These are phyloP conservation scores for Nineta flava DNA, from an alignment of 2,888 invertebrate genomes.

Conservation along the genomic window DNA sequence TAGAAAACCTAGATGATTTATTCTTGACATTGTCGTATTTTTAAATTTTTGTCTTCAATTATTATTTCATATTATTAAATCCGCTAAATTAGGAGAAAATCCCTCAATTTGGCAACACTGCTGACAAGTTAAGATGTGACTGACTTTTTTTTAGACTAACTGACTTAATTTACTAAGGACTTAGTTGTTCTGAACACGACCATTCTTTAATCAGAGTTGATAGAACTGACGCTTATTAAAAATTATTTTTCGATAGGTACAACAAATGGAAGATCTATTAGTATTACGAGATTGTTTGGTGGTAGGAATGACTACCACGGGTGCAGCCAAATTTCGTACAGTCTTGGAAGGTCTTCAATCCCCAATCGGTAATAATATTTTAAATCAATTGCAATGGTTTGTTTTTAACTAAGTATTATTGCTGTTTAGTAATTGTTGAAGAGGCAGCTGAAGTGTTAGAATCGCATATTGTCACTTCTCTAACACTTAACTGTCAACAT, in stretches of 20 bases:
- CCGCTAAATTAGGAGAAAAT: no score
- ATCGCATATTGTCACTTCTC: conserved; percentile 62
- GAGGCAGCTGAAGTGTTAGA: conserved; percentile 84
- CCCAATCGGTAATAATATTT: conserved; percentile 38
- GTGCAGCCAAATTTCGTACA: conserved; percentile 50
- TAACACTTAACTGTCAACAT: conserved; percentile 59
- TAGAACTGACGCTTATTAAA: no score
- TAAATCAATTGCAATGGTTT: conserved; percentile 5
- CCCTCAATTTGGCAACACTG: no score
- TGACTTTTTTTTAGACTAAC: no score
- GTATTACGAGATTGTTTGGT: conserved; percentile 36
- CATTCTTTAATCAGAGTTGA: no score
- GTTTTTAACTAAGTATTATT: neutral
- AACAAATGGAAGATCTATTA: conserved; percentile 38
- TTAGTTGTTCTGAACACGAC: no score
- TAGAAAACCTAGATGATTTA: no score
- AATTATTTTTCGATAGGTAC: conserved; percentile 25
- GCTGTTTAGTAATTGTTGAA: conserved; percentile 54
- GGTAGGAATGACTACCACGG: conserved; percentile 63
- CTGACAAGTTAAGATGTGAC: no score
- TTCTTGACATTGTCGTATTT: no score
- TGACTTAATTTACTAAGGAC: no score
- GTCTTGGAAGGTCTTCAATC: conserved; percentile 42
- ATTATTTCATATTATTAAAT: no score
- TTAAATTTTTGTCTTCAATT: no score